Evolutionary conservation across 2,797 vertebrate genomes (phyloP), one percentile per base, ranked within the genome.

Genomic region (Leptoclinus maculatus): DNA sequence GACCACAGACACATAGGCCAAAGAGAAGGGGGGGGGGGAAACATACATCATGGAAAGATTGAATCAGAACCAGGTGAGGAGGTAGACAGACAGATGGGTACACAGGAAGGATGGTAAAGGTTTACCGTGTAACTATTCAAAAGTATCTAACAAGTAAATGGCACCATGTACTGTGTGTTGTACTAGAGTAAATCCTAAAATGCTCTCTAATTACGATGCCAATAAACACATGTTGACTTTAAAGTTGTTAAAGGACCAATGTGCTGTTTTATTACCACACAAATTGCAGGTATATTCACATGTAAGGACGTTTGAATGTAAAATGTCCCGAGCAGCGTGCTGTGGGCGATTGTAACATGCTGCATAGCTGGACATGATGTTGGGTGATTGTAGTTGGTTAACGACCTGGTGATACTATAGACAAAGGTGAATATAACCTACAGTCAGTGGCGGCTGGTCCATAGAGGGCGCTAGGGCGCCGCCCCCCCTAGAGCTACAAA

Each of bases 1-100:
- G 87, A 95, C 93, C 80, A 69, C 79, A 53, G 85, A 47, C 79
- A 71, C 83, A 86, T 25, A 85, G 75, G 80, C 62, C 76, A 80
- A 57, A 82, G 60, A 74, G 58, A 79, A 64, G 58, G 54, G 41
- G 36, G 47, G 62, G 51, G 47, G 29, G 58, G 38, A 36, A 38
- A 75, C 72, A 74, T 32, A 78, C 43, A 72, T 75, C 43, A 72
- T 75, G 59, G 71, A 76, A 71, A 36, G 78, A 76, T 56, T 53
- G 65, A 56, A 74, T 73, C 49, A 79, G 38, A 51, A 79, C 45
- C 76, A 84, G 78, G 63, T 75, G 41, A 78, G 71, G 68, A 86
- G 49, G 53, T 64, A 81, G 29, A 62, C 3, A 41, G 66, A 71
- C 41, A 69, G 51, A 77, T 54, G 64, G 43, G 16, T 2, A 45